phyloP scores from a whole-genome alignment of 1,140 invertebrate species.

The Notospermus geniculatus region DNA sequence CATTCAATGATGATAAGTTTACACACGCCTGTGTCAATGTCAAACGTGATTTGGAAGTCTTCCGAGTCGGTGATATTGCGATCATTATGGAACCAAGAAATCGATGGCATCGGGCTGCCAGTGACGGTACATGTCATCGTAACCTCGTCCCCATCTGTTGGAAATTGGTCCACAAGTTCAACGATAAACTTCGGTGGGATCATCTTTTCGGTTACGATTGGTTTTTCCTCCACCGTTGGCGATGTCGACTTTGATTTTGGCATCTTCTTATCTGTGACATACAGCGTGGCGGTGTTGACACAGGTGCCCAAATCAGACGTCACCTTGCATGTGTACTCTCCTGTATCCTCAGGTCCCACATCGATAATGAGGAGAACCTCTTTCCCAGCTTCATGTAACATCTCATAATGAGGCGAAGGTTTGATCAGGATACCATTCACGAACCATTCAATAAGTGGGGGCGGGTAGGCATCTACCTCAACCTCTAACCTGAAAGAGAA shows the following conservation, averaged over 20 bases:
- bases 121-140: conserved; percentile 43
- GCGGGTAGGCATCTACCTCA: conserved; percentile 44
- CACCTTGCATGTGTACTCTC: conserved; percentile 92
- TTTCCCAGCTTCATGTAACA: conserved; percentile 47
- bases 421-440: conserved; percentile 53
- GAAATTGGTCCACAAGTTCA: conserved; percentile 32
- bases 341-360: conserved; percentile 90
- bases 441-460: conserved; percentile 51
- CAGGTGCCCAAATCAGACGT: conserved; percentile 85
- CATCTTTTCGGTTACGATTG: conserved; percentile 32
- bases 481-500: conserved; percentile 46
- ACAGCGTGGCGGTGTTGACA: conserved; percentile 48
- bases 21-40: conserved; percentile 47
- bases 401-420: conserved; percentile 52
- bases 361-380: conserved; percentile 63
- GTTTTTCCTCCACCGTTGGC: conserved; percentile 20
- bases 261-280: conserved; percentile 45
- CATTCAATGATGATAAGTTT: conserved; percentile 56
- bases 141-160: conserved; percentile 50
- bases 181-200: conserved; percentile 50
- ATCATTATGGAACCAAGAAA: conserved; percentile 54
- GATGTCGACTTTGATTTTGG: not conserved
- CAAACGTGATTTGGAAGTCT: conserved; percentile 53
- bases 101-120: conserved; percentile 47
- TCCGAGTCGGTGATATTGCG: conserved; percentile 53